Evolutionary conservation across 2,888 invertebrate species (phyloP).

Genomic region (Drosophila peninsularis): DNA sequence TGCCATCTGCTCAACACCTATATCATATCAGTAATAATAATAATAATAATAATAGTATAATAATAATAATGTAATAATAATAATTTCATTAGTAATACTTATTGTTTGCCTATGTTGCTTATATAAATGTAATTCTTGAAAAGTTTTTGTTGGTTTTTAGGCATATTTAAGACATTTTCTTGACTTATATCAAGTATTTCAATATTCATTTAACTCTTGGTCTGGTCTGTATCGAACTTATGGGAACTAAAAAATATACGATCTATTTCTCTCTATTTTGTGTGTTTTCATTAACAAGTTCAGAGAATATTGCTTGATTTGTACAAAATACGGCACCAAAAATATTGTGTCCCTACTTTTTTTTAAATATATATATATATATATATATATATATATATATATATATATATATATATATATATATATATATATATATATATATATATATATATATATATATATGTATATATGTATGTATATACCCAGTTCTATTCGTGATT

Average conservation of each 20-base stretch:
- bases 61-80: conserved; percentile 47
- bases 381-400: conserved; percentile 2
- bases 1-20: conserved; percentile 50
- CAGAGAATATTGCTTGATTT: conserved; percentile 57
- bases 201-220: conserved; percentile 40
- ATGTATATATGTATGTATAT: background rate
- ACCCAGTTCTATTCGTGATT: conserved; percentile 5
- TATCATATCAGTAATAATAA: conserved; percentile 39
- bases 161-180: conserved; percentile 62
- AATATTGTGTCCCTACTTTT: conserved; percentile 34
- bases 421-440: background rate
- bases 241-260: conserved; percentile 14
- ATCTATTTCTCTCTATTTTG: conserved; percentile 11
- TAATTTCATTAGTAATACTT: conserved; percentile 66
- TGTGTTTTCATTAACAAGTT: conserved; percentile 49
- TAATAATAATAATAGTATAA: conserved; percentile 29
- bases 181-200: conserved; percentile 34
- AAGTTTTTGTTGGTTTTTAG: conserved; percentile 32
- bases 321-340: conserved; percentile 59
- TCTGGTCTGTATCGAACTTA: conserved; percentile 41
- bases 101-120: conserved; percentile 58
- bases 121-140: conserved; percentile 33
- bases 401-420: background rate
- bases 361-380: background rate
- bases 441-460: conserved; percentile 5